A percentile compares a stretch with the other conserved stretches of the same genome.
These are phyloP conservation scores for Anisognathus igniventris DNA, from an alignment of 2,797 vertebrate genomes.

Conservation along the genomic window DNA sequence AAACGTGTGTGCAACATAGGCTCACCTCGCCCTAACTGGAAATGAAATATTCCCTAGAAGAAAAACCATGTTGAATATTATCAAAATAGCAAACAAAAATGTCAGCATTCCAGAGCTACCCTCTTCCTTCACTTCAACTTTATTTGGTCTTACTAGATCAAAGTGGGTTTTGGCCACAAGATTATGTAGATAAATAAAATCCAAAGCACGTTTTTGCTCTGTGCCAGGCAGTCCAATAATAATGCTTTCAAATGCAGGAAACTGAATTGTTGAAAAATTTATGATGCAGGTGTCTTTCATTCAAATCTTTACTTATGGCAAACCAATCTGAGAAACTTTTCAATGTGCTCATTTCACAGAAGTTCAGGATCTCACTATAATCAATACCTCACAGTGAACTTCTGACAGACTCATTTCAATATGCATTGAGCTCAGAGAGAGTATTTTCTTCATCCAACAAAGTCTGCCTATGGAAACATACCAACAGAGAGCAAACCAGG, in stretches of 20 bases:
- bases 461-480: not conserved
- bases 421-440: not conserved
- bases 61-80: not conserved
- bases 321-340: not conserved
- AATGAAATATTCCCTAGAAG: conserved; percentile 93
- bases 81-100: not conserved
- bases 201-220: not conserved
- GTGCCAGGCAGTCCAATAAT: not conserved
- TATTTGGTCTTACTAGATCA: not conserved
- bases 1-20: conserved; percentile 97
- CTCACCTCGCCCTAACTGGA: conserved; percentile 93
- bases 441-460: not conserved
- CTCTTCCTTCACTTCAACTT: not conserved
- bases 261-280: not conserved
- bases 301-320: not conserved
- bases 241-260: not conserved
- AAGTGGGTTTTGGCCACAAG: not conserved
- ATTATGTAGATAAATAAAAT: not conserved
- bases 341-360: not conserved
- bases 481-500: not conserved
- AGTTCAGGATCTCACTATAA: not conserved
- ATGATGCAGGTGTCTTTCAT: not conserved
- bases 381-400: not conserved
- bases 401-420: not conserved
- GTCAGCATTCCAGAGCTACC: not conserved